Conservation (phyloP, 2,888 invertebrate genomes). For the Drosophila pseudotalamancana region DNA sequence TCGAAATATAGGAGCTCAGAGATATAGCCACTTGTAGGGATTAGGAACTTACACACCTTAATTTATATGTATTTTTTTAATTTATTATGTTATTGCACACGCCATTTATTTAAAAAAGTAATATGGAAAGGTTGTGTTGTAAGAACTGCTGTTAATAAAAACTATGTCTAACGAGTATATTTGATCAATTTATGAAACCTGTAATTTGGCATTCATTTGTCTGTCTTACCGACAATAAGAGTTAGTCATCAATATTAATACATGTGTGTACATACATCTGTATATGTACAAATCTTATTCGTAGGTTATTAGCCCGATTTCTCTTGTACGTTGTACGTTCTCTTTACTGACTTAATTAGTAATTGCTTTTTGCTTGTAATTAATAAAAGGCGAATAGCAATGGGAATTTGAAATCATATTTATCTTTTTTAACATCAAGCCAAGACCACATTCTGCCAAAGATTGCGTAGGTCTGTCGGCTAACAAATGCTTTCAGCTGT, state of each 20-base stretch:
- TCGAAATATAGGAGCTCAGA: not conserved
- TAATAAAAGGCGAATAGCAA: not conserved
- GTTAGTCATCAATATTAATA: conserved; percentile 16
- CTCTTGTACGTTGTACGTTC: conserved; percentile 9
- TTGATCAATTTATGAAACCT: too few relatives aligned
- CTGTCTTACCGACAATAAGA: not conserved
- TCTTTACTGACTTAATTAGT: conserved; percentile 12
- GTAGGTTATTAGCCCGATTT: conserved; percentile 16
- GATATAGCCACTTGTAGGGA: conserved; percentile 3
- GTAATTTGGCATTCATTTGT: not conserved
- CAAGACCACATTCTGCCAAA: not conserved
- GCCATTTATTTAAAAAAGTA: too few relatives aligned
- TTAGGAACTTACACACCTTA: not conserved
- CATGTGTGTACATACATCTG: too few relatives aligned
- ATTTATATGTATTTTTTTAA: not conserved
- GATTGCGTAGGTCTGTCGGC: not conserved
- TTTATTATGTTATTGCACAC: not conserved
- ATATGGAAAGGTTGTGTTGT: too few relatives aligned
- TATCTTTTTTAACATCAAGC: not conserved
- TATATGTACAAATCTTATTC: conserved; percentile 4
- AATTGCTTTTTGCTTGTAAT: conserved; percentile 2
- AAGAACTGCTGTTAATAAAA: too few relatives aligned
- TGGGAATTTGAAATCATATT: not conserved
- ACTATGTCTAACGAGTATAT: too few relatives aligned
- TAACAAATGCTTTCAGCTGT: conserved; percentile 1